Base-by-base conservation (phyloP, 1,140 invertebrate genomes). In the Papilio glaucus region DNA sequence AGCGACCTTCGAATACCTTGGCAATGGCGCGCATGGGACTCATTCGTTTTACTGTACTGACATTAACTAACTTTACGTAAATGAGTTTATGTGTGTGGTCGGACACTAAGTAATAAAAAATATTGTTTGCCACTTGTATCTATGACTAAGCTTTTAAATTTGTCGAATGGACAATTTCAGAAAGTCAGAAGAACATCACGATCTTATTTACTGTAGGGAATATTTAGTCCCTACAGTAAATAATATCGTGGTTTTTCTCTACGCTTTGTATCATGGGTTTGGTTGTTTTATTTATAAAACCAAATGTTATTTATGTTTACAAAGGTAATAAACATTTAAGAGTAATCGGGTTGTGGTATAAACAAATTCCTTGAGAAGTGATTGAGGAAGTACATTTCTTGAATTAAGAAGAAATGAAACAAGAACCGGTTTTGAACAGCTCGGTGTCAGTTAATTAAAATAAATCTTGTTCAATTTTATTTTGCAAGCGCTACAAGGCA, bases 1-100 rank as follows among this genome's bases (percentile, higher is more conserved):
- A 53, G 67, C 45, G 33, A 69, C 65, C 65, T 68, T 68, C 24
- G 15, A 42, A 49, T 53, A 10, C 67, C 41, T 29, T 45, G 26
- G 33, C 41, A 53, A 69, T 53, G 4, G 26, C 26, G 15, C 42
- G 15, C 45, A 33, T 49, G 67, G 67, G 67, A 69, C 24, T 37
- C 5, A 38, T 53, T 21, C 15, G 15, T 65, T 65, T 65, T 65
- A 39, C 33, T 18, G 24, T 6, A 1, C 9, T 13, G 6, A 4
- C 41, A 12, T 15, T 38, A 45, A 26, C n/a, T 39, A 42, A 39
- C 24, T 65, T 33, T 21, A 41, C 38, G 41, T 24, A 42, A 26
- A 45, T 68, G 7, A 68, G 38, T 62, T 62, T 26, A 21, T 61
- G 26, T 61, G 7, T 62, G 18, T 24, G 21, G 49, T 53, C 8